Conservation (phyloP, 2,888 invertebrate genomes). For the Nasonovia ribisnigri region DNA sequence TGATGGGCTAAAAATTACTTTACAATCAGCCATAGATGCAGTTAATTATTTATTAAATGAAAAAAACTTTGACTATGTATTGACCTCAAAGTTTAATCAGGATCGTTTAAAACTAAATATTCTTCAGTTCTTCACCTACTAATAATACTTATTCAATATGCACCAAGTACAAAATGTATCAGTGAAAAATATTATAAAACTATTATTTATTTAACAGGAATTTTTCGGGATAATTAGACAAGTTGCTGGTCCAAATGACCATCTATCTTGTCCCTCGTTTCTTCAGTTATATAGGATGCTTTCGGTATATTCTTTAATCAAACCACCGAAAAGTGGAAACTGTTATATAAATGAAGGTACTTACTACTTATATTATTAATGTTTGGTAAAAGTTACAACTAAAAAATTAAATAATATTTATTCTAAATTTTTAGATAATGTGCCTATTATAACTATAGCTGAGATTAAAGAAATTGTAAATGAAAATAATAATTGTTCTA, state of each 20-base stretch:
- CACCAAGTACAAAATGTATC: neutral
- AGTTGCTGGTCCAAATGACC: neutral
- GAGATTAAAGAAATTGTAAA: neutral
- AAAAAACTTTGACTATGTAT: neutral
- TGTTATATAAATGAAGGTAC: neutral
- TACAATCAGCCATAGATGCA: neutral
- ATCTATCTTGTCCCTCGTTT: neutral
- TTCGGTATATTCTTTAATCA: neutral
- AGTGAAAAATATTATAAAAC: neutral
- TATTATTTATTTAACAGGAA: neutral
- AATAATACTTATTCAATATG: neutral
- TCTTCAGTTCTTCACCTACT: neutral
- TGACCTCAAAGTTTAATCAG: neutral
- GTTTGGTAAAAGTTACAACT: neutral
- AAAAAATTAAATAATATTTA: neutral
- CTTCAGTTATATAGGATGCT: slow-evolving; percentile 2
- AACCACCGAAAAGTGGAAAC: neutral
- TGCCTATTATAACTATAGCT: neutral
- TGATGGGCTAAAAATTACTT: slow-evolving; percentile 29
- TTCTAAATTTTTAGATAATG: neutral
- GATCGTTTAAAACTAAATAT: slow-evolving; percentile 16
- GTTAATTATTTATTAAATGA: slow-evolving; percentile 19
- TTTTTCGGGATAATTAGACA: neutral
- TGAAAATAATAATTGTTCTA: neutral
- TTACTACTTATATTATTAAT: neutral